These are phyloP conservation scores for Netelia inedita DNA, from an alignment of 2,888 invertebrate species.

Conservation along the genomic window DNA sequence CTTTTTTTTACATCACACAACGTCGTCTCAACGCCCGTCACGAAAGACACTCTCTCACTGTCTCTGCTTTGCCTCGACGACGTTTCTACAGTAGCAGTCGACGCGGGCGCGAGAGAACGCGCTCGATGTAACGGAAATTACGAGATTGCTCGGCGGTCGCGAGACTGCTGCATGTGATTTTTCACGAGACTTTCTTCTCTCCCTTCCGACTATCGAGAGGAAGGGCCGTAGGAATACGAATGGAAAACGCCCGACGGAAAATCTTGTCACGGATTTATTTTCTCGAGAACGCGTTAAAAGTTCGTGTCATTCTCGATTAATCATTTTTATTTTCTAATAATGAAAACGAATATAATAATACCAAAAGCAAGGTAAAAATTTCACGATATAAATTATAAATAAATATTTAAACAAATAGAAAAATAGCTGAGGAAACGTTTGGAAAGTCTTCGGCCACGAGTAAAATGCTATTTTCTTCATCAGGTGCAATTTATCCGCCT, in stretches of 20 bases:
- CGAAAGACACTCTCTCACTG: slow-evolving; percentile 38
- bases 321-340: too few species aligned
- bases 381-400: neutral
- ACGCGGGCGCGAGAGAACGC: slow-evolving; percentile 27
- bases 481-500: too few species aligned
- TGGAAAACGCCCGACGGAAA: slow-evolving; percentile 53
- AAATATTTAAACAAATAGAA: neutral
- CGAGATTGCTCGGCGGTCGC: slow-evolving; percentile 73
- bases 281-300: slow-evolving; percentile 63
- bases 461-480: too few species aligned
- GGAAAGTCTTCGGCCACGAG: too few species aligned
- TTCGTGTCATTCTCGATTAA: neutral
- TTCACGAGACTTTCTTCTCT: slow-evolving; percentile 46
- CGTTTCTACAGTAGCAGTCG: slow-evolving; percentile 15
- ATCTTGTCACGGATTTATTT: slow-evolving; percentile 67
- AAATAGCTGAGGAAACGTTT: neutral
- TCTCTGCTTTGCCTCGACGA: neutral
- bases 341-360: neutral
- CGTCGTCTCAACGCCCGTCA: slow-evolving; percentile 40
- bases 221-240: slow-evolving; percentile 49
- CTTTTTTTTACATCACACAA: slow-evolving; percentile 1
- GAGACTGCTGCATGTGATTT: slow-evolving; percentile 64
- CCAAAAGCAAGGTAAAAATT: slow-evolving; percentile 44
- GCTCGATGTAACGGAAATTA: slow-evolving; percentile 71
- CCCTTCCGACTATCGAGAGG: neutral